Conservation (phyloP, 2,888 invertebrate species). For the Lochmaea capreae region DNA sequence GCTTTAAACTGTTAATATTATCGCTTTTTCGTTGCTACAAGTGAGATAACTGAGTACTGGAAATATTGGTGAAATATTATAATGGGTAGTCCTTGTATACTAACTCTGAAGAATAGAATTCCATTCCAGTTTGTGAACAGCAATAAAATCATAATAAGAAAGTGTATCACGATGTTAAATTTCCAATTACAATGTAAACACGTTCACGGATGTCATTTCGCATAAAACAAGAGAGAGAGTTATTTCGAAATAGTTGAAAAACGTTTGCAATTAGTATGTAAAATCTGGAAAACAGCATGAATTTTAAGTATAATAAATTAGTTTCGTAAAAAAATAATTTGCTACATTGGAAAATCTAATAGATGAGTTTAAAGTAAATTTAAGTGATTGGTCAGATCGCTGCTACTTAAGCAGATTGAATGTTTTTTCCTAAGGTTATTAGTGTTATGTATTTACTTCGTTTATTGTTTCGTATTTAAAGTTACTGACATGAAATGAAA, state of each 20-base stretch:
- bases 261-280: neutral
- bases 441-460: too few relatives aligned
- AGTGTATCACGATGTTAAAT: constrained; percentile 28
- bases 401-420: too few relatives aligned
- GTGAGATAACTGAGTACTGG: neutral
- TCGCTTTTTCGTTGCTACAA: too few relatives aligned
- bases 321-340: too few relatives aligned
- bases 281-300: neutral
- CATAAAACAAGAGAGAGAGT: constrained; percentile 22
- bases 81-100: neutral
- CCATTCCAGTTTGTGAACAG: constrained; percentile 32
- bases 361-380: too few relatives aligned
- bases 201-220: constrained; percentile 29
- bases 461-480: too few relatives aligned
- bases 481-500: too few relatives aligned
- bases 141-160: constrained; percentile 29
- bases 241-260: constrained; percentile 13
- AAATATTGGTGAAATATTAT: neutral
- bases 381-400: too few relatives aligned
- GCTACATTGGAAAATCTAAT: too few relatives aligned
- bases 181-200: constrained; percentile 29
- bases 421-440: too few relatives aligned
- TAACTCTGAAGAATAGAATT: constrained; percentile 20
- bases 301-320: too few relatives aligned
- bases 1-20: too few relatives aligned